phyloP scores from a whole-genome alignment of 2,113 vertebrate genomes.

The Asarcornis scutulata region DNA sequence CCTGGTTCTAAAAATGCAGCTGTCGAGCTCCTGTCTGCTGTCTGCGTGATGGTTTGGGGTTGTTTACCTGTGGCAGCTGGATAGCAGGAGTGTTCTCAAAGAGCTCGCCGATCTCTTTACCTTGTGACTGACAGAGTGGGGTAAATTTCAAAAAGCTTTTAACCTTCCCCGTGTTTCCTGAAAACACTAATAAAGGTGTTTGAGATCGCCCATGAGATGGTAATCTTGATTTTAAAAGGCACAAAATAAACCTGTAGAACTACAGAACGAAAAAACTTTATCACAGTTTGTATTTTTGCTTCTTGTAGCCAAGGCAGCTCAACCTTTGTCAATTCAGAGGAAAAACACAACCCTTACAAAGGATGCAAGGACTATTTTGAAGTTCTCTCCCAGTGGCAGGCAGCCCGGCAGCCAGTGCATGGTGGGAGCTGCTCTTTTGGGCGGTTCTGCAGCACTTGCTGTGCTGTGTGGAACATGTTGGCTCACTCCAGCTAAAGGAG shows the following conservation, averaged over 20 bases:
- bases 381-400: accelerated
- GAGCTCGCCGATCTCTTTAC: not conserved
- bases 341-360: not conserved
- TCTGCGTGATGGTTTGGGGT: not conserved
- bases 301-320: not conserved
- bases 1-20: not conserved
- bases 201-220: not conserved
- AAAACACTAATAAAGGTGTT: not conserved
- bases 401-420: not conserved
- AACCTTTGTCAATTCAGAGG: not conserved
- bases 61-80: not conserved
- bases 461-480: not conserved
- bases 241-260: accelerated
- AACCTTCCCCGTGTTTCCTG: not conserved
- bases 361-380: not conserved
- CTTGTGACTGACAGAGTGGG: not conserved
- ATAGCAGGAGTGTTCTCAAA: not conserved
- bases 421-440: not conserved
- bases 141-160: not conserved
- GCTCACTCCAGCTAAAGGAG: not conserved
- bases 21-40: not conserved
- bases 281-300: not conserved
- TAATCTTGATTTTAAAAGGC: not conserved
- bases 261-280: not conserved
- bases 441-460: not conserved